Conservation (phyloP, 2,113 vertebrate species). For the Numenius arquata region DNA sequence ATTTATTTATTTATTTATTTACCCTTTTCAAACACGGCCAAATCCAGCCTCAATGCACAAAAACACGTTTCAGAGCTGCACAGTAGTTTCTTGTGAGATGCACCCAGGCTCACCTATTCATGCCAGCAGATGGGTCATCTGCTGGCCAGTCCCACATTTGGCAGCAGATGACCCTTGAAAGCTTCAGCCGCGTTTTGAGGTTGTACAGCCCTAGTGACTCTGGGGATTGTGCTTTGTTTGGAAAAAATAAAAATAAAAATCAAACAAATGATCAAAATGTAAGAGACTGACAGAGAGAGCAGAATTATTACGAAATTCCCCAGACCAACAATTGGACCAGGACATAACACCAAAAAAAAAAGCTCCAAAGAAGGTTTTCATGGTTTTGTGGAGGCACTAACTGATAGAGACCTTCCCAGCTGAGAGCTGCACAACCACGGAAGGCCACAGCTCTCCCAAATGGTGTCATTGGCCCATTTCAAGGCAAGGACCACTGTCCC, state of each 20-base stretch:
- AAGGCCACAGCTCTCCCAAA: neutral
- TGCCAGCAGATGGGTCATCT: neutral
- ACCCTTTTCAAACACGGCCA: neutral
- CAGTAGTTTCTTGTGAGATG: constrained; percentile 12
- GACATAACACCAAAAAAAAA: neutral
- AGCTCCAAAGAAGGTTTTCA: neutral
- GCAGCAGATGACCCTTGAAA: neutral
- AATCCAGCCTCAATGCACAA: neutral
- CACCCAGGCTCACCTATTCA: neutral
- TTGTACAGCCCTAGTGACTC: neutral
- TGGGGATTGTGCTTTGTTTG: neutral
- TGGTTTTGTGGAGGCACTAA: neutral
- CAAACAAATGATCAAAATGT: neutral
- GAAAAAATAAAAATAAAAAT: neutral
- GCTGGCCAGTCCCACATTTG: neutral
- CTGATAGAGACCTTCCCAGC: neutral
- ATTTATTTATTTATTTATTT: neutral
- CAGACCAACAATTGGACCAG: too few relatives aligned
- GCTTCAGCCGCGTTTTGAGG: neutral
- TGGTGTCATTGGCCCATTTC: neutral
- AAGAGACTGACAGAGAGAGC: too few relatives aligned
- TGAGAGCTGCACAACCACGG: neutral
- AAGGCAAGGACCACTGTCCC: neutral
- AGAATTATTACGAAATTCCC: too few relatives aligned
- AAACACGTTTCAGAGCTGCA: neutral